A percentile compares a stretch with the other conserved stretches of the same genome.
phyloP scores from a whole-genome alignment of 1,140 invertebrate species.

The Drosophila lini region DNA sequence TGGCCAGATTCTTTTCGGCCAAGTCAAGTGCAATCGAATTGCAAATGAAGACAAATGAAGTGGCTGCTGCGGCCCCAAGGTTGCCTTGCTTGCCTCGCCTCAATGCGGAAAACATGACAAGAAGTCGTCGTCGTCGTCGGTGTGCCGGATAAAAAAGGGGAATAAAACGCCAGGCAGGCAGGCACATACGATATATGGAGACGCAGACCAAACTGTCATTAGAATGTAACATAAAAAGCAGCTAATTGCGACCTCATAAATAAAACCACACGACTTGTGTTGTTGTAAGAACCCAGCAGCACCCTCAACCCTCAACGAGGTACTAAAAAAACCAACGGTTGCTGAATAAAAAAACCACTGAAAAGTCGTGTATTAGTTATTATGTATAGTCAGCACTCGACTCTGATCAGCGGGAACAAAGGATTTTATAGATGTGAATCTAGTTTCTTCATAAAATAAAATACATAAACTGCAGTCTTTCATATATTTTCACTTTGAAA shows the following conservation, averaged over 20 bases:
- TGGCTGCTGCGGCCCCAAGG: slow-evolving; percentile 53
- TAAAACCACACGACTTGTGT: slow-evolving; percentile 40
- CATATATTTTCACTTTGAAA: no score
- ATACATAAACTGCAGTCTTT: no score
- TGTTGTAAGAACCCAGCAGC: slow-evolving; percentile 22
- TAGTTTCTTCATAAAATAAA: no score
- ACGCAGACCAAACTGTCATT: slow-evolving; percentile 63
- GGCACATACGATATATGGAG: slow-evolving; percentile 12
- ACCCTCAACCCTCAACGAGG: slow-evolving; percentile 10
- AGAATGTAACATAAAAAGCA: slow-evolving; percentile 74
- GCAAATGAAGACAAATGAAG: slow-evolving; percentile 72
- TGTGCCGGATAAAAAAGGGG: slow-evolving; percentile 7
- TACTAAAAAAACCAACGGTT: slow-evolving; percentile 21
- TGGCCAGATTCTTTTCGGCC: slow-evolving; percentile 49
- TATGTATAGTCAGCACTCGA: background rate
- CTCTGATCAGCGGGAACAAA: background rate
- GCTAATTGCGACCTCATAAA: slow-evolving; percentile 66
- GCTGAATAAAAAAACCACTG: background rate
- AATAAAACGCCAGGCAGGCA: slow-evolving; percentile 3
- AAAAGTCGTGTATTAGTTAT: background rate
- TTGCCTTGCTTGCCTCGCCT: slow-evolving; percentile 51
- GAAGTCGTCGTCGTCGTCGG: slow-evolving; percentile 17
- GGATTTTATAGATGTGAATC: no score
- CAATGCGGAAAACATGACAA: slow-evolving; percentile 74
- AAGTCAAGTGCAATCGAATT: slow-evolving; percentile 68